A percentile compares a stretch with the other conserved stretches of the same genome.
Conservation (phyloP, 2,797 vertebrate genomes). For the Rhodeus uyekii region DNA sequence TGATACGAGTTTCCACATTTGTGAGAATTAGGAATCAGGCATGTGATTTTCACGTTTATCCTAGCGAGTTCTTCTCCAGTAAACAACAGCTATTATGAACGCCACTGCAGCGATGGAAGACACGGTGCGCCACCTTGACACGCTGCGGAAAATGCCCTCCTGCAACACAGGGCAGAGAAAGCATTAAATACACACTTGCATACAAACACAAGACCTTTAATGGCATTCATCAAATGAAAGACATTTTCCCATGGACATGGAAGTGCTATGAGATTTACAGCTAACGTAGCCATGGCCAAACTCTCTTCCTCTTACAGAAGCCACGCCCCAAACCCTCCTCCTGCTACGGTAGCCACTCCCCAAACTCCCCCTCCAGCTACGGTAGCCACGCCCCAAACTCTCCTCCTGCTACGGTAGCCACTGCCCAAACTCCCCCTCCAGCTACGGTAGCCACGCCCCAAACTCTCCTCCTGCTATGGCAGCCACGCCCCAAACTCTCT, state of each 20-base stretch:
- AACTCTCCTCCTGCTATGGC: too few species aligned
- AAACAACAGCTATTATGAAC: constrained; percentile 66
- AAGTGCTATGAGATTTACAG: neutral
- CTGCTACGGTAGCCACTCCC: too few species aligned
- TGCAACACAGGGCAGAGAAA: constrained; percentile 48
- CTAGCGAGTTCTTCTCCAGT: constrained; percentile 73
- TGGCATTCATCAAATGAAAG: neutral
- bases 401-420: too few species aligned
- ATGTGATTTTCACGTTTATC: neutral
- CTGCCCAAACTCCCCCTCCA: too few species aligned
- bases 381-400: too few species aligned
- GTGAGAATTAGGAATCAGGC: constrained; percentile 15
- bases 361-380: too few species aligned
- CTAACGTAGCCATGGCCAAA: too few species aligned
- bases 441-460: too few species aligned
- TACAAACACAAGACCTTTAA: neutral
- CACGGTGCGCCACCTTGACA: constrained; percentile 70
- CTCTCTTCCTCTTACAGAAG: too few species aligned
- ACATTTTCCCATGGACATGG: neutral
- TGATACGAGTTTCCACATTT: constrained; percentile 26
- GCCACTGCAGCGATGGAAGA: constrained; percentile 68
- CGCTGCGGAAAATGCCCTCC: constrained; percentile 66
- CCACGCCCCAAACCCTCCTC: too few species aligned
- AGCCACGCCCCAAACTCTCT: too few species aligned
- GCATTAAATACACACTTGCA: neutral